Conservation (phyloP, 2,888 invertebrate genomes). For the Zygaena filipendulae region DNA sequence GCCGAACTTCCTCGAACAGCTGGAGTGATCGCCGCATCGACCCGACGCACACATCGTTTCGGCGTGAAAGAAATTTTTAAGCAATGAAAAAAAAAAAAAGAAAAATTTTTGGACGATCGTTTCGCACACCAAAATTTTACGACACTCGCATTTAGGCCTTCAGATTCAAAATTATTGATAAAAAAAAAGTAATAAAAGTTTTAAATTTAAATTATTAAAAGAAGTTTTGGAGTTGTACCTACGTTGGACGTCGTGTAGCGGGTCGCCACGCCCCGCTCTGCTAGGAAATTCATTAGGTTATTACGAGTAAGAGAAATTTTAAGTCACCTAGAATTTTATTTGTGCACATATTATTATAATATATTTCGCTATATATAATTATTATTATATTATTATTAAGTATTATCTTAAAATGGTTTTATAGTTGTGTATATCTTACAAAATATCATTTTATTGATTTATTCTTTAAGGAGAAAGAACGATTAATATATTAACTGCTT, state of each 20-base stretch:
- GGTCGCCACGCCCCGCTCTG: slow-evolving; percentile 39
- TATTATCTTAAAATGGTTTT: slow-evolving; percentile 69
- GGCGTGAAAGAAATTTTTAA: slow-evolving; percentile 35
- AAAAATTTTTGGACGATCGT: slow-evolving; percentile 50
- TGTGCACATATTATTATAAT: slow-evolving; percentile 70
- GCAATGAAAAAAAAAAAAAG: slow-evolving; percentile 16
- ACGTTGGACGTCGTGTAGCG: slow-evolving; percentile 54
- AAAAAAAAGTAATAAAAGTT: too few relatives aligned
- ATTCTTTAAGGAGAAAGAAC: slow-evolving; percentile 63
- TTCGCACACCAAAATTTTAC: slow-evolving; percentile 72
- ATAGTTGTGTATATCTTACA: slow-evolving; percentile 69
- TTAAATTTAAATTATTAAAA: slow-evolving; percentile 59
- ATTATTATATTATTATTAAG: slow-evolving; percentile 68
- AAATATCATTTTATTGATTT: slow-evolving; percentile 70
- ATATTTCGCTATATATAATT: slow-evolving; percentile 69
- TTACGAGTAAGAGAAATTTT: slow-evolving; percentile 64
- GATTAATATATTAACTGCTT: slow-evolving; percentile 69
- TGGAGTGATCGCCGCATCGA: slow-evolving; percentile 76
- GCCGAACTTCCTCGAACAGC: slow-evolving; percentile 98
- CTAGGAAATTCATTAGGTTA: slow-evolving; percentile 66
- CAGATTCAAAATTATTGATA: slow-evolving; percentile 72
- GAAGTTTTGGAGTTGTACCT: slow-evolving; percentile 52
- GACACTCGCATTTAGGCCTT: slow-evolving; percentile 77
- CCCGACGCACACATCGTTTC: slow-evolving; percentile 44
- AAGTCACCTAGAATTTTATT: slow-evolving; percentile 70